Evolutionary conservation across 2,888 invertebrate species (phyloP).

Genomic region (Platyscelio sp.): DNA sequence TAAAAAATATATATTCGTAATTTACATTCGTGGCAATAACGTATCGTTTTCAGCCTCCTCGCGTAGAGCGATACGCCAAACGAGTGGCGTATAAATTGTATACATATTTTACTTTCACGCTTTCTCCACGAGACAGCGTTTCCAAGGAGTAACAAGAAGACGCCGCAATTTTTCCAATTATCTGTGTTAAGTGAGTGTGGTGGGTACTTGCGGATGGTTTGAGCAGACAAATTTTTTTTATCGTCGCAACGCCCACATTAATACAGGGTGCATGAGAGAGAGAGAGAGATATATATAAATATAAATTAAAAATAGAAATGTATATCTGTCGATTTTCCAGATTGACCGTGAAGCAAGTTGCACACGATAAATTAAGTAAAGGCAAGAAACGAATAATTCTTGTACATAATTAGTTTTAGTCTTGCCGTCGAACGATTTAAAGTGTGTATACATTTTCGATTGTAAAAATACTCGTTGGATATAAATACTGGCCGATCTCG

Average conservation of each 20-base stretch:
- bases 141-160: slow-evolving; percentile 21
- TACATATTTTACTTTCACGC: too few species aligned
- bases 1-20: slow-evolving; percentile 43
- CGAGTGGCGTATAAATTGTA: too few species aligned
- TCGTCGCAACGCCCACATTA: slow-evolving; percentile 44
- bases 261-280: slow-evolving; percentile 69
- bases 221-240: slow-evolving; percentile 11
- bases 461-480: slow-evolving; percentile 70
- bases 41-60: slow-evolving; percentile 45
- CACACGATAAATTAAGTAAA: slow-evolving; percentile 69
- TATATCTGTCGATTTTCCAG: slow-evolving; percentile 70
- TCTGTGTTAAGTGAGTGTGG: slow-evolving; percentile 66
- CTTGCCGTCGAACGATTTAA: slow-evolving; percentile 74
- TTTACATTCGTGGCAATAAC: slow-evolving; percentile 62
- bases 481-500: slow-evolving; percentile 70
- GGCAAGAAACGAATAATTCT: slow-evolving; percentile 72
- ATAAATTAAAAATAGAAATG: slow-evolving; percentile 63
- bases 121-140: slow-evolving; percentile 45
- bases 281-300: slow-evolving; percentile 34
- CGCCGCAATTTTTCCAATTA: slow-evolving; percentile 49
- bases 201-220: slow-evolving; percentile 42
- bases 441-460: slow-evolving; percentile 67
- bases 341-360: slow-evolving; percentile 62
- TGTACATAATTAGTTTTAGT: slow-evolving; percentile 77
- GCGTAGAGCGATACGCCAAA: slow-evolving; percentile 44